These are phyloP conservation scores for Tympanoctomys barrerae DNA, from an alignment of 2,797 vertebrate species.

Conservation along the genomic window DNA sequence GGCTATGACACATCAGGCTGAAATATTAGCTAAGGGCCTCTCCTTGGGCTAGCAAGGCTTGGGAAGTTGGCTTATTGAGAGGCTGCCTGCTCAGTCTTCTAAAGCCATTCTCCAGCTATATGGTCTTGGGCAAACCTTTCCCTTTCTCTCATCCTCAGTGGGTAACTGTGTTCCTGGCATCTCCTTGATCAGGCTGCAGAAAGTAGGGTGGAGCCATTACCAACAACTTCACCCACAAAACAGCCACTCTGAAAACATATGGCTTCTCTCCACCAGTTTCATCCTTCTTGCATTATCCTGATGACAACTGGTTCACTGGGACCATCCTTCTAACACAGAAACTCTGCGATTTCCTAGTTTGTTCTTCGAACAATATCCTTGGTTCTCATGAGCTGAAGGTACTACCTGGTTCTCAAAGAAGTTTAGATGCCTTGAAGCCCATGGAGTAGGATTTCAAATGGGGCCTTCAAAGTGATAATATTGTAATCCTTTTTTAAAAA, in stretches of 20 bases:
- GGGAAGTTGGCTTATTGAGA: too few relatives aligned
- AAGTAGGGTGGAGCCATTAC: not conserved
- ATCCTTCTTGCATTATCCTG: not conserved
- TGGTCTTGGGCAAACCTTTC: not conserved
- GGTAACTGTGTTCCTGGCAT: accelerated
- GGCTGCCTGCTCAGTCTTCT: not conserved
- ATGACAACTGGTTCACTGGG: accelerated
- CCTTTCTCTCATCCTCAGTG: not conserved
- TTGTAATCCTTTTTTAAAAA: too few relatives aligned
- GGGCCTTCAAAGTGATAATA: not conserved
- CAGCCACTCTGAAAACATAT: not conserved
- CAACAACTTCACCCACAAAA: not conserved
- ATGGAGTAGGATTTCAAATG: not conserved
- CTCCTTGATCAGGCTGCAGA: not conserved
- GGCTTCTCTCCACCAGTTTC: not conserved
- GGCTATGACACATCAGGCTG: not conserved
- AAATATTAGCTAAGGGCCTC: not conserved
- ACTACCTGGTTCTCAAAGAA: not conserved
- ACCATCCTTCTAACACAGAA: too few relatives aligned
- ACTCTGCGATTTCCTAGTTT: not conserved
- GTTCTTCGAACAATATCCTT: not conserved
- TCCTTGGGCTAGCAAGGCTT: not conserved
- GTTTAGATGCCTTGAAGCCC: not conserved
- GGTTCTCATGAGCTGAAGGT: not conserved
- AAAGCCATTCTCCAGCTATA: not conserved